These are phyloP conservation scores for Drosophila buzzatii DNA, from an alignment of 2,888 invertebrate species.

Conservation along the genomic window DNA sequence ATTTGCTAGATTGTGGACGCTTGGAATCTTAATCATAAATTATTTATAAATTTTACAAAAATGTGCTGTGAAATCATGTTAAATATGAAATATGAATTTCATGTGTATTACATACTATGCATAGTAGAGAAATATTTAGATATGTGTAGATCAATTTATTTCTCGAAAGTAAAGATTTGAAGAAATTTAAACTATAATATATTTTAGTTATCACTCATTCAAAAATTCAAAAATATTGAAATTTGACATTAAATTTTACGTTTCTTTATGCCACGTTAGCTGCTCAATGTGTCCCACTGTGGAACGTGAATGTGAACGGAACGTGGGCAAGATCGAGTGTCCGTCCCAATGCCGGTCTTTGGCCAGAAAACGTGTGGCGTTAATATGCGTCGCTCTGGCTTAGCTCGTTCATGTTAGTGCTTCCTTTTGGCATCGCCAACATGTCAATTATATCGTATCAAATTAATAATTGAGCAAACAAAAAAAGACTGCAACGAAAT, in stretches of 20 bases:
- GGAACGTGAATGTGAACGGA: conserved; percentile 22
- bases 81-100: too few species aligned
- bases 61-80: too few species aligned
- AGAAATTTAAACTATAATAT: background rate
- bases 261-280: background rate
- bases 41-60: too few species aligned
- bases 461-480: conserved; percentile 74
- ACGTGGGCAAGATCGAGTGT: conserved; percentile 50
- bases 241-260: background rate
- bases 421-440: conserved; percentile 79
- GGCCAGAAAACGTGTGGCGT: conserved; percentile 64
- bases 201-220: background rate
- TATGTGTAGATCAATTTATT: too few species aligned
- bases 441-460: conserved; percentile 83
- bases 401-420: conserved; percentile 70
- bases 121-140: too few species aligned
- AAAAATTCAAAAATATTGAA: background rate
- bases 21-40: too few species aligned
- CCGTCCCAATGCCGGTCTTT: conserved; percentile 26
- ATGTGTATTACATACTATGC: too few species aligned
- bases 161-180: background rate
- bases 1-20: background rate
- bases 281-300: background rate
- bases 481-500: conserved; percentile 5
- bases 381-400: conserved; percentile 75